Percentiles rank a stretch among this genome's conserved stretches.
Conservation (phyloP, 2,797 vertebrate genomes). For the Pelodytes ibericus region DNA sequence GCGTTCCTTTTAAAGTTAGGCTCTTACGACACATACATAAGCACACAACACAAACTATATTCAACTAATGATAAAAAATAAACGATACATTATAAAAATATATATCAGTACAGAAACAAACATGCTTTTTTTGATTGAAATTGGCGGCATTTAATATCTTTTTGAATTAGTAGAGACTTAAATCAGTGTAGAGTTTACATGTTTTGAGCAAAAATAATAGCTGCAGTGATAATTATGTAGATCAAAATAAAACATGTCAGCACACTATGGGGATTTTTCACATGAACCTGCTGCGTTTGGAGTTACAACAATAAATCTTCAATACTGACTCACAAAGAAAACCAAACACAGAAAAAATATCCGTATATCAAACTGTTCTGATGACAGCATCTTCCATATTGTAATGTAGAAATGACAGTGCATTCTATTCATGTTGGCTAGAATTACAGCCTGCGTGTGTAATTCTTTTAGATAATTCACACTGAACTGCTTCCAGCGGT, state of each 20-base stretch:
- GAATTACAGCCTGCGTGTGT: constrained; percentile 32
- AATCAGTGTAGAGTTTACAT: not conserved
- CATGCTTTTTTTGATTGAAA: not conserved
- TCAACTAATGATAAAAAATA: no score
- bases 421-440: not conserved
- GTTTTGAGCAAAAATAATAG: not conserved
- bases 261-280: not conserved
- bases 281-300: not conserved
- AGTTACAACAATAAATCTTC: constrained; percentile 18
- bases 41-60: no score
- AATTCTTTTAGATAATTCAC: constrained; percentile 40
- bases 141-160: not conserved
- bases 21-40: no score
- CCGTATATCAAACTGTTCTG: constrained; percentile 5
- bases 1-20: no score
- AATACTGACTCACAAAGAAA: constrained; percentile 3
- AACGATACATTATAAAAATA: no score
- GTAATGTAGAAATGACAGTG: constrained; percentile 38
- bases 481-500: constrained; percentile 19
- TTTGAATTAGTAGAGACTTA: not conserved
- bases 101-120: not conserved
- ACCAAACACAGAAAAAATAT: not conserved
- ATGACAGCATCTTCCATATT: constrained; percentile 7
- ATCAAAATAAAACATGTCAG: constrained; percentile 6
- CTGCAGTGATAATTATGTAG: constrained; percentile 14